Evolutionary conservation across 2,797 vertebrate genomes (phyloP), one percentile per base, ranked within the genome.

Genomic region (Gadopsis bispinosus): DNA sequence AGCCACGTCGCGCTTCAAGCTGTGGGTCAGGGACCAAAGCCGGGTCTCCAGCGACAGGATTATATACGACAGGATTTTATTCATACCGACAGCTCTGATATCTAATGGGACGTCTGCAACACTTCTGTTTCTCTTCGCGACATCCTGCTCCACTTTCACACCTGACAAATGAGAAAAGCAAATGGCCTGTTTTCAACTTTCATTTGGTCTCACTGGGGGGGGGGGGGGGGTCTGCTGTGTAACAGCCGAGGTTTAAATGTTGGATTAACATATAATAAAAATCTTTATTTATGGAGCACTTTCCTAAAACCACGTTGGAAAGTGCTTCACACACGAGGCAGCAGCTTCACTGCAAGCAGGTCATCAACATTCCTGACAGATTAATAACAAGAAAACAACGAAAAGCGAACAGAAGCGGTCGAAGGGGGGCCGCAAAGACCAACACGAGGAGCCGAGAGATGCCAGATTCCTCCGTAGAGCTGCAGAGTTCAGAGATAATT

Each of bases 51-150:
- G 37, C 20, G 68, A 31, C 26, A 26, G 26, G 26, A 26, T 26
- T 26, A 81, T 78, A 55, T 41, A 1, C 64, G 66, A 76, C 1
- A 10, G 16, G 74, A 67, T 73, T 43, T 76, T 26, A 84, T 77
- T 60, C 4, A 0, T 5, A 22, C 43, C 71, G 84, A 83, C 87
- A 80, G 79, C 77, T 72, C n/a, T 59, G 6, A 65, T 48, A 53
- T 75, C 70, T 70, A 26, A 60, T 5, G 82, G 71, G 78, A 84
- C 72, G 3, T 55, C 7, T 60, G n/a, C 45, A 47, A 85, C 83
- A 68, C 77, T 67, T 85, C 59, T 5, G 26, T 56, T 43, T 86
- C 69, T 81, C 80, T 87, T 68, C 79, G 70, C 61, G 5, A 10
- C 72, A 19, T 70, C 65, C 77, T 47, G 79, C 47, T 75, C 33